Evolutionary conservation across 2,113 vertebrate genomes (phyloP).

Genomic region (Gallinago undulata): DNA sequence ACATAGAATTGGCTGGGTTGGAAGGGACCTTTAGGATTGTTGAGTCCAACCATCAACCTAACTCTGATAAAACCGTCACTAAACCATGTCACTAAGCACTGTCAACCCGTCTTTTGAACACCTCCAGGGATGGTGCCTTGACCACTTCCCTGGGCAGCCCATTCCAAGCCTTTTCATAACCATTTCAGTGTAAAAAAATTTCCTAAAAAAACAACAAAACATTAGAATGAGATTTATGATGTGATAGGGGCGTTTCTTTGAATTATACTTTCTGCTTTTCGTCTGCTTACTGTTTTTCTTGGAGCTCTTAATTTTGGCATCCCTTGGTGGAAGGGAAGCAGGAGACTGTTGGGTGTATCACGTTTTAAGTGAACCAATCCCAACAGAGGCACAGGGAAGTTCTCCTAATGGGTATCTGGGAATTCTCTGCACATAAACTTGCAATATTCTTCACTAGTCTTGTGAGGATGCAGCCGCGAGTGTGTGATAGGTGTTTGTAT

Average conservation of each 20-base stretch:
- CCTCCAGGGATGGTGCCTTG: too few species aligned
- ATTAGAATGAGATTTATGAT: not conserved
- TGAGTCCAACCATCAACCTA: too few species aligned
- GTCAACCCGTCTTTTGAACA: too few species aligned
- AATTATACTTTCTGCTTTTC: not conserved
- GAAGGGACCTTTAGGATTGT: too few species aligned
- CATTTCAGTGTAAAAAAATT: too few species aligned
- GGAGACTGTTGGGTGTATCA: not conserved
- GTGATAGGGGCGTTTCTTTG: not conserved
- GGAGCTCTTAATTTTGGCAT: not conserved
- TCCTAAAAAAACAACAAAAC: not conserved
- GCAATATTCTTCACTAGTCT: accelerated
- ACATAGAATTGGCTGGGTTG: too few species aligned
- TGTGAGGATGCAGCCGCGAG: accelerated
- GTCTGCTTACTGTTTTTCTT: not conserved
- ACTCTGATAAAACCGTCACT: too few species aligned
- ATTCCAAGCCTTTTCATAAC: too few species aligned
- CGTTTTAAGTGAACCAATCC: not conserved
- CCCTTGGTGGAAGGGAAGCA: not conserved
- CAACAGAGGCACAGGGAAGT: not conserved
- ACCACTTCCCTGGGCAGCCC: too few species aligned
- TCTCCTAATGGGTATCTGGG: not conserved
- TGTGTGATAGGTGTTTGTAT: accelerated
- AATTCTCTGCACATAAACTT: accelerated
- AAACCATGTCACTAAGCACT: too few species aligned